Evolutionary conservation across 2,888 invertebrate genomes (phyloP), one percentile per base, ranked within the genome.

Genomic region (Meliscaeva auricollis): DNA sequence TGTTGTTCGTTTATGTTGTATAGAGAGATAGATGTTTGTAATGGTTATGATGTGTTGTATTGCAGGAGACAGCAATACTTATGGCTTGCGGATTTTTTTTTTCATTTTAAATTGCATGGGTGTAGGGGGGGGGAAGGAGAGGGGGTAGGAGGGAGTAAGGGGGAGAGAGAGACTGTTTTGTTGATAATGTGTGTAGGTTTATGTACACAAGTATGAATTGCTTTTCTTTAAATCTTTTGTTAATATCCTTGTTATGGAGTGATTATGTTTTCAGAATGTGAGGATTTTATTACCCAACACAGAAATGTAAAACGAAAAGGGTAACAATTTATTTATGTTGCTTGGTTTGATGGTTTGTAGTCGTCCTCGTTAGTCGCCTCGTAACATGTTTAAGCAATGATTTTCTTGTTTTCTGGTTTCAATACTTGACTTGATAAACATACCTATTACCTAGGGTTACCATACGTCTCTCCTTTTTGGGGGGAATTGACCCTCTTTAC

Each of bases 181-280:
- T 64, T 48, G 64, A 44, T 46, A 56, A 66, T 84, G 66, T 68
- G 69, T 62, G 73, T 70, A 30, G 22, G 38, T 41, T 41, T 26
- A 22, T 41, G 26, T 26, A 13, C 60, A 41, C 54, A 46, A 72
- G 75, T 35, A 76, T 72, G 69, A 76, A 77, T 81, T 69, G 80
- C 68, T 73, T 77, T 76, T 66, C 22, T 76, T 84, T 81, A 81
- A 81, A 85, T 85, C 81, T 80, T 68, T 76, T 69, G 76, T 80
- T 85, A 85, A 85, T 81, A 52, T 77, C 81, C 80, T 81, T 85
- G 85, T 85, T 85, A 85, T 85, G 85, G 85, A 81, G 85, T 85
- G 85, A 85, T 85, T 85, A 85, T 81, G 76, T 73, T 79, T 60
- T 76, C 44, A 58, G 56, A 76, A 85, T 80, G 80, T 38, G 60